Conservation (phyloP, 2,888 invertebrate genomes). For the Trichacis sp. region DNA sequence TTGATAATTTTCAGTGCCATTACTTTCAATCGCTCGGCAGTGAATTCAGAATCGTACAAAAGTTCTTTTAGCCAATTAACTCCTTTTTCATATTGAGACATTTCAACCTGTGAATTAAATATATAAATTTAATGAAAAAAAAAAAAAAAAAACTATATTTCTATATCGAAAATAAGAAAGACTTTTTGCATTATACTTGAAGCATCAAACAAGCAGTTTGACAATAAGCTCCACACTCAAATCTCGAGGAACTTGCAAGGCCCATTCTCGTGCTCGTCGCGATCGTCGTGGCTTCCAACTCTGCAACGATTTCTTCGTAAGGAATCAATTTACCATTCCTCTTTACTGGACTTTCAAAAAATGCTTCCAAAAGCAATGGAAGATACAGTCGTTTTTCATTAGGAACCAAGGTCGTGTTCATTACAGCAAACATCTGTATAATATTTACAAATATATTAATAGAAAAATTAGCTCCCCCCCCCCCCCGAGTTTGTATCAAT, state of each 20-base stretch:
- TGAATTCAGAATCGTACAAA: conserved; percentile 78
- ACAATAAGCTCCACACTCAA: conserved; percentile 81
- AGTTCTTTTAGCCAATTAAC: conserved; percentile 84
- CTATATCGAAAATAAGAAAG: too few species aligned
- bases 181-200: conserved; percentile 73
- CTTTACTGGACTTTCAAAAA: conserved; percentile 82
- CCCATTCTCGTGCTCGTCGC: conserved; percentile 76
- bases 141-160: too few species aligned
- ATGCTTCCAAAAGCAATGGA: conserved; percentile 79
- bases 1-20: conserved; percentile 86
- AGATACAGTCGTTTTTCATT: conserved; percentile 77
- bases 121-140: neutral
- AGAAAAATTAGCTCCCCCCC: too few species aligned
- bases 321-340: conserved; percentile 73
- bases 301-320: conserved; percentile 82
- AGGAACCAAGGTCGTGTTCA: conserved; percentile 78
- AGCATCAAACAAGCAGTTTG: conserved; percentile 76
- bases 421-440: conserved; percentile 80
- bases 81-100: conserved; percentile 79
- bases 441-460: too few species aligned
- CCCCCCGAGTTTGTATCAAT: too few species aligned
- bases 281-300: conserved; percentile 82
- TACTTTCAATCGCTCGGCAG: conserved; percentile 80
- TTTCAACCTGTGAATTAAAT: conserved; percentile 80
- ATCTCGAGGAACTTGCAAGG: conserved; percentile 72